Base-by-base conservation (phyloP, 2,797 vertebrate species). In the Notolepis coatsorum region DNA sequence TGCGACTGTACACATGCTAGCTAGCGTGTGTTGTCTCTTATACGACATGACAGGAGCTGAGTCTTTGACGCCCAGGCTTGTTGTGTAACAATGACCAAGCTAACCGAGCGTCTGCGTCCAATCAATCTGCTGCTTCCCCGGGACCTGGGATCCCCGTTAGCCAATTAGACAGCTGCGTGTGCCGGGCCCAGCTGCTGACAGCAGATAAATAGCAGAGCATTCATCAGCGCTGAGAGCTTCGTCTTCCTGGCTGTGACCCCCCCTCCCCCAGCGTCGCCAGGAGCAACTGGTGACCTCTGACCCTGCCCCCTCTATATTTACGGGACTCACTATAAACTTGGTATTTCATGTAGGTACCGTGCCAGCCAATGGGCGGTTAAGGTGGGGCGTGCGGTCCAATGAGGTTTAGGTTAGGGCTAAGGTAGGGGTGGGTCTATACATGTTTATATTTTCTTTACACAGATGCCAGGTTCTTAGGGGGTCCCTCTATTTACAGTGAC, bases 141-240 rank as follows among this genome's bases (percentile, higher is more conserved):
- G 82, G 83, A 65, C 71, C 33, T 15, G 18, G 65, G 77, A 76
- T 71, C 76, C 79, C 79, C 8, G 60, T 88, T 79, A 88, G 85
- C 81, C 85, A 74, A 79, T 90, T 86, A 89, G 77, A 57, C 85
- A 74, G 81, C 84, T 80, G 87, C 77, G 68, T 58, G 64, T 73
- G 50, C 31, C 15, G 9, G 43, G 57, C 76, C 71, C 82, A 77
- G 85, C 79, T 86, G 88, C 78, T 77, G 83, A 73, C 68, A 51
- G 68, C 68, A 68, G 75, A 81, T 81, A 82, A 84, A 73, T 77
- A 73, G 61, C 68, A 60, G 71, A 43, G 77, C 51, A 61, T 82
- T 81, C 67, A 79, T 87, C 78, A 65, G 72, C 60, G 55, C 63
- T 66, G 75, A 80, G 61, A 77, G 82, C 79, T 67, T 49, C 10